These are phyloP conservation scores for Pollenia angustigena DNA, from an alignment of 2,888 invertebrate species.

Conservation along the genomic window DNA sequence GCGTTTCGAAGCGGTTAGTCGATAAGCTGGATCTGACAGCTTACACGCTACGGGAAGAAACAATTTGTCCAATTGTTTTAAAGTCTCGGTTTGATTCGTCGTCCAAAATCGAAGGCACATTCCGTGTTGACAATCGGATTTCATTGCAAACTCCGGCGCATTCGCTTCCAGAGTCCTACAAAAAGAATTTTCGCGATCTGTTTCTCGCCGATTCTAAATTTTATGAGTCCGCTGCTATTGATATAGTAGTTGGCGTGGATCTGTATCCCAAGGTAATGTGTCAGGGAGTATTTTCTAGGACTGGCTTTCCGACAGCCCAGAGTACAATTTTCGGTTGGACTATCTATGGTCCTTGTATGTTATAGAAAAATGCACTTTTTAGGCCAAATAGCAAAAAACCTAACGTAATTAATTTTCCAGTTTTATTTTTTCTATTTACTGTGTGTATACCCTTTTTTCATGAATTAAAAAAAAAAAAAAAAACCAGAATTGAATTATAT, in stretches of 20 bases:
- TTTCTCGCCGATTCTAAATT: constrained; percentile 32
- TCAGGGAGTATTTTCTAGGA: background rate
- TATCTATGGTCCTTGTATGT: background rate
- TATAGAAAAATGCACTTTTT: too few species aligned
- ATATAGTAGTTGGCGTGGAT: constrained; percentile 25
- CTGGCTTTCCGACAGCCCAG: background rate
- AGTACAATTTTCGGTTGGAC: constrained; percentile 12
- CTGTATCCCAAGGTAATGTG: constrained; percentile 10
- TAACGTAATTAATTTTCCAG: too few species aligned
- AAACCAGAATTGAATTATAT: too few species aligned
- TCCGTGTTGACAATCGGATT: constrained; percentile 26
- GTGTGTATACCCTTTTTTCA: too few species aligned
- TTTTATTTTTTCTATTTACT: too few species aligned
- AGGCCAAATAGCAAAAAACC: too few species aligned
- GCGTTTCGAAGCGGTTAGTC: too few species aligned
- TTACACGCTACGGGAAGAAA: background rate
- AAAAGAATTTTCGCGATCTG: constrained; percentile 1
- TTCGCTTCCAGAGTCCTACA: constrained; percentile 10
- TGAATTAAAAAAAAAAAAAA: too few species aligned
- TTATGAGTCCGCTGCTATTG: background rate
- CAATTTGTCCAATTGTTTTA: constrained; percentile 9
- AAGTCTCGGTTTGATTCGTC: constrained; percentile 20
- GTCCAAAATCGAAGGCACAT: constrained; percentile 18
- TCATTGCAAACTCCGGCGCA: background rate
- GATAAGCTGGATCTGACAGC: background rate